A percentile compares a stretch with the other conserved stretches of the same genome.
phyloP scores from a whole-genome alignment of 1,140 invertebrate species.

The Caenorhabditis tropicalis region DNA sequence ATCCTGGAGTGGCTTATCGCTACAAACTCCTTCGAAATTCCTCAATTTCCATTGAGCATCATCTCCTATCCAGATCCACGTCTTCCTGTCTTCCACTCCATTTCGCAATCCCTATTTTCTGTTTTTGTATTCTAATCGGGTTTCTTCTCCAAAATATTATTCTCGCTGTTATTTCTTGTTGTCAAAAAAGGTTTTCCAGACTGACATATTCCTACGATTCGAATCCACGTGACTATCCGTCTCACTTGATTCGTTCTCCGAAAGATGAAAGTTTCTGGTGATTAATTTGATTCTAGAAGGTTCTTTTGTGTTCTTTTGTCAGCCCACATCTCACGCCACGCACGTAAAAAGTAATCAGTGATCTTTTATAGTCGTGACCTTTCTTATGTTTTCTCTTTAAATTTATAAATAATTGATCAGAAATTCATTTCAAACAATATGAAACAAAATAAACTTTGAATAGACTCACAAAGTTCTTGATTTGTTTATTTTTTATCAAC shows the following conservation, averaged over 20 bases:
- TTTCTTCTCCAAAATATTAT: slow-evolving; percentile 10
- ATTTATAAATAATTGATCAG: no score
- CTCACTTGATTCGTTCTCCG: slow-evolving; percentile 29
- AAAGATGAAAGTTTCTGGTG: slow-evolving; percentile 25
- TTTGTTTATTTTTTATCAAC: neutral
- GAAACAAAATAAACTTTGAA: neutral
- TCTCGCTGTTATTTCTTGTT: neutral
- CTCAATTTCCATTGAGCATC: neutral
- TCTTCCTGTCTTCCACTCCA: slow-evolving; percentile 8
- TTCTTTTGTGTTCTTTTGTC: neutral
- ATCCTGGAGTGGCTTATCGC: neutral
- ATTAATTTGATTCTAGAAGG: neutral
- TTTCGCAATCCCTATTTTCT: slow-evolving; percentile 1
- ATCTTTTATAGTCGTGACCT: neutral
- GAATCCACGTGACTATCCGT: slow-evolving; percentile 4
- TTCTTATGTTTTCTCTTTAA: no score
- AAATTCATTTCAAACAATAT: no score
- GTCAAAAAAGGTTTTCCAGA: neutral
- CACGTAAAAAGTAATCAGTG: neutral
- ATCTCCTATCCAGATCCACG: neutral
- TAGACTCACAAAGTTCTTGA: no score
- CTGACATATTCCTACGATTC: slow-evolving; percentile 12
- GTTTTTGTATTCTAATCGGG: neutral
- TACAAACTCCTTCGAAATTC: neutral
- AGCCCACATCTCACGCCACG: slow-evolving; percentile 12